Percentiles rank a stretch among this genome's conserved stretches.
Conservation (phyloP, 2,113 vertebrate genomes). For the Proteles cristata region DNA sequence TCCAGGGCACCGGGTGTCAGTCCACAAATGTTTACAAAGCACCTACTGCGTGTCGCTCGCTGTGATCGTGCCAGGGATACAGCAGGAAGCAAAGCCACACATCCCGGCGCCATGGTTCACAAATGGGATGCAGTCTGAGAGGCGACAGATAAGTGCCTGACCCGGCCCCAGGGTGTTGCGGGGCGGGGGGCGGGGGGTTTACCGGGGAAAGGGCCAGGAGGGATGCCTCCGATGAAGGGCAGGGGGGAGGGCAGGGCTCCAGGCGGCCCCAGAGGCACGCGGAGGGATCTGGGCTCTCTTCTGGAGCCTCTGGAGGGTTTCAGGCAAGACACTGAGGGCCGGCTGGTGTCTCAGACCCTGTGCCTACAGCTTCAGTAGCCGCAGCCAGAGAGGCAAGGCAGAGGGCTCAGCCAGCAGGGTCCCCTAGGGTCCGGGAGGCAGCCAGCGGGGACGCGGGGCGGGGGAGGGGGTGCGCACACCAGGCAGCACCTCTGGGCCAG, state of each 20-base stretch:
- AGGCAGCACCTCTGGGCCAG: neutral
- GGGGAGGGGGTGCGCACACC: neutral
- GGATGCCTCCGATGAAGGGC: neutral
- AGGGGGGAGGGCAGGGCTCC: neutral
- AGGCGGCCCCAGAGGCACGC: neutral
- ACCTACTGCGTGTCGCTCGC: neutral
- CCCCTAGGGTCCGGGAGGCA: neutral
- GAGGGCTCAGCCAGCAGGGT: too few species aligned
- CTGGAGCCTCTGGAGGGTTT: neutral
- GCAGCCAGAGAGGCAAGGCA: neutral
- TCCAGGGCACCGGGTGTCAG: neutral
- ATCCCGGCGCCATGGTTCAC: accelerated
- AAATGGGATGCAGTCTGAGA: accelerated
- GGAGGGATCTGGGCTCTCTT: neutral
- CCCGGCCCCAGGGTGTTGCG: neutral
- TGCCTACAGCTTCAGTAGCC: neutral
- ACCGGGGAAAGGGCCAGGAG: neutral
- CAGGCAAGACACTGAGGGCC: neutral
- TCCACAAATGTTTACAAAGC: neutral
- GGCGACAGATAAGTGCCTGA: accelerated
- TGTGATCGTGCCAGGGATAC: neutral
- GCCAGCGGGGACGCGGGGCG: too few species aligned
- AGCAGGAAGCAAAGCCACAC: accelerated
- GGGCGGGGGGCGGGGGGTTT: neutral
- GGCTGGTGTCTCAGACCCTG: neutral